These are phyloP conservation scores for Epirrita christyi DNA, from an alignment of 2,888 invertebrate genomes.

Conservation along the genomic window DNA sequence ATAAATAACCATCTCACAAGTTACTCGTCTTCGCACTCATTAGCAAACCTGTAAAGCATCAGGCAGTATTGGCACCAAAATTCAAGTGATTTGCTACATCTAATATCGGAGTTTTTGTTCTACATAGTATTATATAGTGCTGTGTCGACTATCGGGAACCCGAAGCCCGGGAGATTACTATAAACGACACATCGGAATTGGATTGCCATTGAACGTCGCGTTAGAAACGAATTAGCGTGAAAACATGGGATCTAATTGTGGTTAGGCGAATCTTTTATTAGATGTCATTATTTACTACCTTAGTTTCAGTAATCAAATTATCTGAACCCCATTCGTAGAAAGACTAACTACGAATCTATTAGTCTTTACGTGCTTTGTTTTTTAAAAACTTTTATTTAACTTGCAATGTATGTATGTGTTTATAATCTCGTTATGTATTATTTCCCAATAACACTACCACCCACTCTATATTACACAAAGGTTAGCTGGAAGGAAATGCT, in stretches of 20 bases:
- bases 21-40: too few species aligned
- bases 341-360: neutral
- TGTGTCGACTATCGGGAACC: constrained; percentile 45
- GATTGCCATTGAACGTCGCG: constrained; percentile 44
- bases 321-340: too few species aligned
- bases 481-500: too few species aligned
- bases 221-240: constrained; percentile 37
- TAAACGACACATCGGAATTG: constrained; percentile 49
- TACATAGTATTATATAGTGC: constrained; percentile 10
- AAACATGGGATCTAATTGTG: constrained; percentile 26
- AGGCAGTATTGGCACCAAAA: neutral
- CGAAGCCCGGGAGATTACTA: constrained; percentile 50
- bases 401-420: too few species aligned
- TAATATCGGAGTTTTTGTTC: constrained; percentile 10
- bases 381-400: too few species aligned
- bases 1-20: too few species aligned
- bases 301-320: neutral
- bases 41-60: neutral
- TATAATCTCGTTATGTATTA: too few species aligned
- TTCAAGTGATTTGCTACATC: neutral
- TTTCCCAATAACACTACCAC: too few species aligned
- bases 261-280: constrained; percentile 5
- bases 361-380: neutral
- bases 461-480: too few species aligned
- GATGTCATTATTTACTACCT: constrained; percentile 7